These are phyloP conservation scores for Cossypha niveicapilla DNA, from an alignment of 2,797 vertebrate genomes.

Conservation along the genomic window DNA sequence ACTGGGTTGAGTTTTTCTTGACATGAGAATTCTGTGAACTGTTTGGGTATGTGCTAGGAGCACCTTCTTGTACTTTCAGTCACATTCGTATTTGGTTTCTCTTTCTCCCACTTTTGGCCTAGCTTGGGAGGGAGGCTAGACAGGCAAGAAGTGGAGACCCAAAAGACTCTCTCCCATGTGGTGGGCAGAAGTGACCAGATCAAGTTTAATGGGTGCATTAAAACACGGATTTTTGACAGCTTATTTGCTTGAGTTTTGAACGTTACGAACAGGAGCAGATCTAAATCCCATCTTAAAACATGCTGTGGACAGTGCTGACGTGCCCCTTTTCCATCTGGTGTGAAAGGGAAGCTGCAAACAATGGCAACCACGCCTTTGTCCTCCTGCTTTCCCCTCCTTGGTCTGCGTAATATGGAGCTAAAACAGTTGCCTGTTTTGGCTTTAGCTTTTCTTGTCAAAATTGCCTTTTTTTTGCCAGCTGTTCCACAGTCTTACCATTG, in stretches of 20 bases:
- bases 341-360: slow-evolving; percentile 28
- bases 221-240: neutral
- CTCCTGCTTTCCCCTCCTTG: slow-evolving; percentile 18
- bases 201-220: neutral
- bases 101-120: neutral
- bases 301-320: neutral
- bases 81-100: neutral
- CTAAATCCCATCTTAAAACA: neutral
- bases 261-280: neutral
- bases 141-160: neutral
- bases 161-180: accelerated
- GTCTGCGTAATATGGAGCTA: neutral
- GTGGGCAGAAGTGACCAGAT: neutral
- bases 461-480: neutral
- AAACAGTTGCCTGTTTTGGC: neutral
- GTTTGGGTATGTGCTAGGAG: neutral
- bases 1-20: neutral
- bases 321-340: neutral
- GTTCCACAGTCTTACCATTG: neutral
- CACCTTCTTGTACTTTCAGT: neutral
- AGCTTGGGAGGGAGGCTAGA: neutral
- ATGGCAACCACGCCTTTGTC: slow-evolving; percentile 4
- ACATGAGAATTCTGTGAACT: neutral
- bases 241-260: neutral
- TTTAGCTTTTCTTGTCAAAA: neutral